phyloP scores from a whole-genome alignment of 2,797 vertebrate species.

The Kryptolebias ocellatus region DNA sequence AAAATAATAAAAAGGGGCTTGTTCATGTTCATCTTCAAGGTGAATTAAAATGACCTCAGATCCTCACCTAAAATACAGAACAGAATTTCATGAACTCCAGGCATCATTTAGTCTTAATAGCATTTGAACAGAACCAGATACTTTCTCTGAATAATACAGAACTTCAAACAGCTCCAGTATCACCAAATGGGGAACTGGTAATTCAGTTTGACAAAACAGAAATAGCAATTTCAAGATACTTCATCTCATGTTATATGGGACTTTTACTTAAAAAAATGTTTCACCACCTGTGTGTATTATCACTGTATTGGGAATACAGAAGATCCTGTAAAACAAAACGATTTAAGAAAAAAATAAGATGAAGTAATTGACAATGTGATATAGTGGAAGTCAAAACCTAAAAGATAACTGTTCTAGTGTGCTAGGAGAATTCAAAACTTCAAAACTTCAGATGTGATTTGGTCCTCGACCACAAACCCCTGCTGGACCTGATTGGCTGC shows the following conservation, averaged over 20 bases:
- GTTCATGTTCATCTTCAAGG: slow-evolving; percentile 30
- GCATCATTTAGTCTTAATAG: slow-evolving; percentile 29
- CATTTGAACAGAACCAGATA: slow-evolving; percentile 10
- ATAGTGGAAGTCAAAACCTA: no score
- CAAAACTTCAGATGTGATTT: no score
- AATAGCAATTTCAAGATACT: neutral
- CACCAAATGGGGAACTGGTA: neutral
- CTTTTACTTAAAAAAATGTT: no score
- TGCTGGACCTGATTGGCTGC: no score
- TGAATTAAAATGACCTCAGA: slow-evolving; percentile 34
- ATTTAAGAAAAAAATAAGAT: no score
- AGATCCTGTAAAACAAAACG: no score
- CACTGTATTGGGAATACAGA: no score
- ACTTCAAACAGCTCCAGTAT: slow-evolving; percentile 1
- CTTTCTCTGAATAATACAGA: slow-evolving; percentile 13
- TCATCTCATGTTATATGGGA: neutral
- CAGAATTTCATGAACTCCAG: slow-evolving; percentile 9
- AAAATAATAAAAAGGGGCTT: slow-evolving; percentile 27
- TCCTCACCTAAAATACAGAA: slow-evolving; percentile 26
- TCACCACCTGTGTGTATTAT: no score
- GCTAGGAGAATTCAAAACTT: no score
- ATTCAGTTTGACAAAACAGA: slow-evolving; percentile 3
- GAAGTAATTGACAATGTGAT: no score
- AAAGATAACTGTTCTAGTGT: no score
- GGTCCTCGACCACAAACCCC: no score